Base-by-base conservation (phyloP, 37 sponge, comb jelly and placozoan genomes). In the Hormiphora californensis region DNA sequence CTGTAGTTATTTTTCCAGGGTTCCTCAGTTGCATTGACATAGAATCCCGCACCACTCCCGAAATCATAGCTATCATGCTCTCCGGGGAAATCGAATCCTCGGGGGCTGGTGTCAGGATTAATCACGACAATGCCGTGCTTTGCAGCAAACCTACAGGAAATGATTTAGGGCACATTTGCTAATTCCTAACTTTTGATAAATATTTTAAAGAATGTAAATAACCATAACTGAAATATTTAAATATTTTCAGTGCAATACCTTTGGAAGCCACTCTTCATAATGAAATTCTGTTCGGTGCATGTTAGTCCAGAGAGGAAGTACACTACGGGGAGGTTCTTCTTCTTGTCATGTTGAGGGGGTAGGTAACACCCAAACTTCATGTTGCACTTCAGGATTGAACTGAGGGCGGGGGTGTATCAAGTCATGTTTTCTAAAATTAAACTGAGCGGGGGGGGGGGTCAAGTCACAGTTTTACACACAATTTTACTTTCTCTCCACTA, bases 241-340 rank as follows among this genome's bases (percentile, higher is more conserved):
- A n/a, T n/a, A n/a, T n/a, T n/a, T n/a, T n/a, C n/a, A 57, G 7
- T 3, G 19, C 19, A 4, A 57, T 57, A 73, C 54, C 90, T 87
- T 63, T 98, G 98, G 0, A 88, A 87, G 22, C 94, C 95, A 21
- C 90, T 89, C 62, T 95, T 95, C 40, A 73, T 86, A 9, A 98
- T 88, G 86, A 95, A 93, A 87, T 95, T 95, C 85, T 98, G 93
- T 43, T 95, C 94, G 0, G 94, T 93, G 90, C 99, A 98, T 0
- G 99, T 98, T 63, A 98, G 89, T 54, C 99, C 98, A 30, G 98
- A 97, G 0, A 95, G 91, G 87, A 89, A 98, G 85, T 98, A 98
- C 1, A 98, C 67, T 9, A 95, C 92, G 0, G 99, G 99, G 0
- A 93, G 91, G 32, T 91, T 92, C 44, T 54, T 69, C 33, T 17